Percentiles rank a stretch among this genome's conserved stretches.
Conservation (phyloP, 2,113 vertebrate genomes). For the Petaurus breviceps region DNA sequence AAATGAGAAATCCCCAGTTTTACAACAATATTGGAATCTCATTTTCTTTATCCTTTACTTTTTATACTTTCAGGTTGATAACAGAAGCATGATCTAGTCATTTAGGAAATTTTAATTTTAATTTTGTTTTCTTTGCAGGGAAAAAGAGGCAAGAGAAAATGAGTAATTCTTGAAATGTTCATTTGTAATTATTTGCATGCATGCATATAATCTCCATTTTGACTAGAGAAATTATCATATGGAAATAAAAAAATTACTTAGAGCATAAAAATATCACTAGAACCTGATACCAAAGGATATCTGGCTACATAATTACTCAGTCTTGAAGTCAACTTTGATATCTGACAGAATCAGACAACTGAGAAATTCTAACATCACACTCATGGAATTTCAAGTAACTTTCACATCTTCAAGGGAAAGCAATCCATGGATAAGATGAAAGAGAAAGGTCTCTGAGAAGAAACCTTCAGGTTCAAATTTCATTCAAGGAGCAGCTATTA, state of each 20-base stretch:
- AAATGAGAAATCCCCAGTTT: slow-evolving; percentile 49
- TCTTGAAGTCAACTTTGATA: too few relatives aligned
- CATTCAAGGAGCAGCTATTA: too few relatives aligned
- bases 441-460: too few relatives aligned
- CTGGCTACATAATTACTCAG: too few relatives aligned
- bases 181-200: slow-evolving; percentile 44
- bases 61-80: not conserved
- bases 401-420: too few relatives aligned
- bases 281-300: too few relatives aligned
- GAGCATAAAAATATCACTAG: too few relatives aligned
- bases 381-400: too few relatives aligned
- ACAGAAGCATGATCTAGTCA: not conserved
- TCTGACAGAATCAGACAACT: too few relatives aligned
- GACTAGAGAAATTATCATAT: not conserved
- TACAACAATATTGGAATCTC: slow-evolving; percentile 57
- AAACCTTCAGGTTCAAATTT: too few relatives aligned
- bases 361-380: too few relatives aligned
- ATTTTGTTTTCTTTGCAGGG: not conserved
- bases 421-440: too few relatives aligned
- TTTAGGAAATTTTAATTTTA: slow-evolving; percentile 51
- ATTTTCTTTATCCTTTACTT: slow-evolving; percentile 35
- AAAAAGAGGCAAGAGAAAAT: slow-evolving; percentile 46
- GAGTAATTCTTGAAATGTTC: not conserved
- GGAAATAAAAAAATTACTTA: not conserved
- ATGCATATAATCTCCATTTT: not conserved